phyloP scores from a whole-genome alignment of 2,797 vertebrate genomes.

The Presbytis comata region DNA sequence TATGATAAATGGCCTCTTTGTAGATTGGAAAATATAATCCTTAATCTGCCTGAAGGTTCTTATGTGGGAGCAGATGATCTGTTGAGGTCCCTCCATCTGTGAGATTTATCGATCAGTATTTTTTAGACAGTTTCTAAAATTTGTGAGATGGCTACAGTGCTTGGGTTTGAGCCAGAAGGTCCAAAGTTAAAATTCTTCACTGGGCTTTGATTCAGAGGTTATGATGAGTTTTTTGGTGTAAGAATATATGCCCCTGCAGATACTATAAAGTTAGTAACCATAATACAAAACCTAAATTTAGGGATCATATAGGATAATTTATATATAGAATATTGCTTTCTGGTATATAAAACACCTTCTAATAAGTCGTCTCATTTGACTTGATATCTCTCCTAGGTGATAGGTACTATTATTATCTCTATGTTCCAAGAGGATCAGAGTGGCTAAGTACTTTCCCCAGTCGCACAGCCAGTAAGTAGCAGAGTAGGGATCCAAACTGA shows the following conservation, averaged over 20 bases:
- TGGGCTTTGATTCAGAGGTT: conserved; percentile 9
- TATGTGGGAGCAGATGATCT: background rate
- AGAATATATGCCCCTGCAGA: background rate
- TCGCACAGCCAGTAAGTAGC: background rate
- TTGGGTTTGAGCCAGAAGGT: background rate
- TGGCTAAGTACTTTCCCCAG: background rate
- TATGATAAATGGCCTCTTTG: background rate
- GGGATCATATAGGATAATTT: background rate
- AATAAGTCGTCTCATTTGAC: conserved; percentile 9
- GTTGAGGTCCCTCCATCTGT: background rate
- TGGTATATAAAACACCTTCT: background rate
- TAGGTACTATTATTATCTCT: background rate
- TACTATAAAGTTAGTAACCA: conserved; percentile 20
- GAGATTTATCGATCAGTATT: background rate
- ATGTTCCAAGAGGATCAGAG: background rate
- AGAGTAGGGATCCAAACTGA: background rate
- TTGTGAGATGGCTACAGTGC: background rate
- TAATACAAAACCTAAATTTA: background rate
- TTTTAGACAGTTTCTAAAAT: background rate
- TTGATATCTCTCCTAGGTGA: background rate
- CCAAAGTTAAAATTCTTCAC: background rate
- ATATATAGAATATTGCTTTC: background rate
- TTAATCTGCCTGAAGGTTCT: background rate
- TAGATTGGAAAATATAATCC: background rate
- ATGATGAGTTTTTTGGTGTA: background rate